Conservation (phyloP, 2,888 invertebrate genomes). For the Scaptomyza cyrtandrae region DNA sequence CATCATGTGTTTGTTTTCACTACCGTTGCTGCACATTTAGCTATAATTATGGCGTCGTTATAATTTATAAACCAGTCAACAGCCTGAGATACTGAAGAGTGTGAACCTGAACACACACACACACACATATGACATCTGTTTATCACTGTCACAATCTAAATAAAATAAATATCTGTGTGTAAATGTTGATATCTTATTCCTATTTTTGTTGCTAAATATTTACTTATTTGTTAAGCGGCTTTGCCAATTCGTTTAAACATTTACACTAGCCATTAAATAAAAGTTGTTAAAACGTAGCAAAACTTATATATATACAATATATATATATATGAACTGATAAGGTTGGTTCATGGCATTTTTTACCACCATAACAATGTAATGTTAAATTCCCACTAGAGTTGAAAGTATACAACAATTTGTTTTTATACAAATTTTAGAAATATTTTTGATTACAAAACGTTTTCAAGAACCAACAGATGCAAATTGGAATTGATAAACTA, state of each 20-base stretch:
- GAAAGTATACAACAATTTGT: no score
- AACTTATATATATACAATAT: constrained; percentile 5
- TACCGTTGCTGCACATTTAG: constrained; percentile 8
- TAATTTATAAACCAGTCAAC: constrained; percentile 53
- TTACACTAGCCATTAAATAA: constrained; percentile 12
- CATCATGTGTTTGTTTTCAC: constrained; percentile 20
- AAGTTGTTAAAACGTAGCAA: constrained; percentile 13
- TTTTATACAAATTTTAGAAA: not conserved
- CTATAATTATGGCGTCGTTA: constrained; percentile 46
- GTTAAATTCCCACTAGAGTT: not conserved
- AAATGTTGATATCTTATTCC: constrained; percentile 33
- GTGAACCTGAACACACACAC: constrained; percentile 29
- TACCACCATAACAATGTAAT: no score
- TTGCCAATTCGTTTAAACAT: constrained; percentile 37
- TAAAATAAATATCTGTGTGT: not conserved
- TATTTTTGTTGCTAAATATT: constrained; percentile 34
- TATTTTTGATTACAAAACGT: not conserved
- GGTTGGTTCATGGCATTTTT: not conserved
- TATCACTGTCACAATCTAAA: constrained; percentile 35
- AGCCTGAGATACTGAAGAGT: constrained; percentile 24
- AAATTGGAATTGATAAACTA: no score
- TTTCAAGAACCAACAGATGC: not conserved
- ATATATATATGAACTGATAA: constrained; percentile 17
- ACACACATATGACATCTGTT: constrained; percentile 14
- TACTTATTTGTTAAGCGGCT: constrained; percentile 35